These are phyloP conservation scores for Apoda limacodes DNA, from an alignment of 2,888 invertebrate species.

Conservation along the genomic window DNA sequence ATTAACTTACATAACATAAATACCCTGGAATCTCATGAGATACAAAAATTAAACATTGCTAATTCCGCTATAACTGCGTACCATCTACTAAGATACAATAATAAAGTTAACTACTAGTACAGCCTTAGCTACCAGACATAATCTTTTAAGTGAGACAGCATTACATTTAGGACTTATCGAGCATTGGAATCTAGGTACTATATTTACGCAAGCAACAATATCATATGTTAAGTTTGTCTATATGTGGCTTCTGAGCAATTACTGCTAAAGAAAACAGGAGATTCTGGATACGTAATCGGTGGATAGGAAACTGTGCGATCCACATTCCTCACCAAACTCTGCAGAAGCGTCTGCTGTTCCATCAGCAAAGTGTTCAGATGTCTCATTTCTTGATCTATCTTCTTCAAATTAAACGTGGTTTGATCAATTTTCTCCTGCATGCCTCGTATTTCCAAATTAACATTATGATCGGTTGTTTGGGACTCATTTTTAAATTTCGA, in stretches of 20 bases:
- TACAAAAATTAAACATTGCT: too few species aligned
- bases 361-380: slow-evolving; percentile 70
- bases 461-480: slow-evolving; percentile 48
- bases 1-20: too few species aligned
- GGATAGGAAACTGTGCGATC: slow-evolving; percentile 30
- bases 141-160: too few species aligned
- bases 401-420: slow-evolving; percentile 76
- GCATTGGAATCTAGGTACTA: too few species aligned
- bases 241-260: slow-evolving; percentile 27
- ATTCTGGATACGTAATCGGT: slow-evolving; percentile 37
- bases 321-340: slow-evolving; percentile 37
- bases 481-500: slow-evolving; percentile 72
- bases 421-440: slow-evolving; percentile 78
- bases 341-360: slow-evolving; percentile 51
- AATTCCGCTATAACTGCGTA: too few species aligned
- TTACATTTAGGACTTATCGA: too few species aligned
- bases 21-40: too few species aligned
- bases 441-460: slow-evolving; percentile 69
- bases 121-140: too few species aligned
- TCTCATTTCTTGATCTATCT: slow-evolving; percentile 75
- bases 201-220: too few species aligned
- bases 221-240: too few species aligned
- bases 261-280: slow-evolving; percentile 42
- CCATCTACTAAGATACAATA: too few species aligned
- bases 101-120: too few species aligned